Percentiles rank a stretch among this genome's conserved stretches.
Evolutionary conservation across 2,888 invertebrate species (phyloP).

Genomic region (Diabrotica balteata): DNA sequence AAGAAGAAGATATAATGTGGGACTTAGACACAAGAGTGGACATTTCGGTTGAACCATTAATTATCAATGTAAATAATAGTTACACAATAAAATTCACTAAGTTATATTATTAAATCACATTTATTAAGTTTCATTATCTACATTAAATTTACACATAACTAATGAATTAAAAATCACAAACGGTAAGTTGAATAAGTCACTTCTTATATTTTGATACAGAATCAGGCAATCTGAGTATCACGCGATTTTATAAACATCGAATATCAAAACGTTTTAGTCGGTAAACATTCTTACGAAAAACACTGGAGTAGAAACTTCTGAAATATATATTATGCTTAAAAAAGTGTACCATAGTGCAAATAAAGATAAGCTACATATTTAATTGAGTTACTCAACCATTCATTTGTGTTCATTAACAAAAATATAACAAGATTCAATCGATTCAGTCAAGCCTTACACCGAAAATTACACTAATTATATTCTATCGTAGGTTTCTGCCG

Average conservation of each 20-base stretch:
- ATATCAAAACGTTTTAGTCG: too few species aligned
- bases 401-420: constrained; percentile 1
- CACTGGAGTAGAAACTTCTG: too few species aligned
- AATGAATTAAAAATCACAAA: background rate
- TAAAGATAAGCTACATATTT: background rate
- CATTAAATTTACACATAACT: constrained; percentile 7
- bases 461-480: constrained; percentile 55
- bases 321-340: too few species aligned
- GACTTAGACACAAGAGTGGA: too few species aligned
- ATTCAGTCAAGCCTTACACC: constrained; percentile 24
- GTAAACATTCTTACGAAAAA: too few species aligned
- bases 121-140: constrained; percentile 2
- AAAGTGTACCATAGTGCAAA: background rate
- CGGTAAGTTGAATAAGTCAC: constrained; percentile 1
- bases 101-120: background rate
- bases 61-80: too few species aligned
- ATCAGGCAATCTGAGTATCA: too few species aligned
- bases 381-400: background rate
- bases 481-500: constrained; percentile 62
- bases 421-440: background rate
- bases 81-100: too few species aligned
- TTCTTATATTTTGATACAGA: background rate
- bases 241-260: too few species aligned
- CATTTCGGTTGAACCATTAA: too few species aligned
- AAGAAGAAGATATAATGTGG: too few species aligned